A percentile compares a stretch with the other conserved stretches of the same genome.
phyloP scores from a whole-genome alignment of 2,113 vertebrate species.

The Sebastes schlegelii region DNA sequence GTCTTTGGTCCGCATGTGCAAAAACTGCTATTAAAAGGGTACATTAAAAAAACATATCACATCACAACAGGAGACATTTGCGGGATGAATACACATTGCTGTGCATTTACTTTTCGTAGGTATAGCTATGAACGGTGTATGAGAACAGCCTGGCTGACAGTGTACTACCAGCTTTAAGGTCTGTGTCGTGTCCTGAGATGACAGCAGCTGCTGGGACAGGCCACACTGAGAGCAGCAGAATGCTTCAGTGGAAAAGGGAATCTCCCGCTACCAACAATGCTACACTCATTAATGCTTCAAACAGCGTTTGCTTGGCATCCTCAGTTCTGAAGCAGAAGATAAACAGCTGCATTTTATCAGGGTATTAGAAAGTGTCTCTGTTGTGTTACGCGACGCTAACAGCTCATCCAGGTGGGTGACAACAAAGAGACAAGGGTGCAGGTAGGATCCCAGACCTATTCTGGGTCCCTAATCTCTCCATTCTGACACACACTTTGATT shows the following conservation, averaged over 20 bases:
- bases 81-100: no score
- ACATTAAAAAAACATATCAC: no score
- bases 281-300: constrained; percentile 61
- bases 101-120: no score
- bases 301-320: constrained; percentile 50
- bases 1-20: no score
- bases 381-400: constrained; percentile 64
- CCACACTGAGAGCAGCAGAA: constrained; percentile 43
- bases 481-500: constrained; percentile 81
- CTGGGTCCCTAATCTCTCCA: constrained; percentile 74
- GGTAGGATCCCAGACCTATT: constrained; percentile 70
- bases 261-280: constrained; percentile 67
- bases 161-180: constrained; percentile 28
- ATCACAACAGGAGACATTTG: no score
- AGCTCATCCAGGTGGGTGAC: constrained; percentile 80
- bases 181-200: constrained; percentile 54
- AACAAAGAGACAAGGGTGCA: constrained; percentile 73
- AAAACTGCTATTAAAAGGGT: no score
- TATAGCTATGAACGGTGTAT: no score
- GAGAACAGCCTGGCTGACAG: not conserved
- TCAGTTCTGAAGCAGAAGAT: constrained; percentile 47
- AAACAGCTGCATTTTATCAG: constrained; percentile 70
- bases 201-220: constrained; percentile 55
- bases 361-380: constrained; percentile 46
- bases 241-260: constrained; percentile 60